Conservation (phyloP, 1,140 invertebrate genomes). For the Hylyphantes graminicola region DNA sequence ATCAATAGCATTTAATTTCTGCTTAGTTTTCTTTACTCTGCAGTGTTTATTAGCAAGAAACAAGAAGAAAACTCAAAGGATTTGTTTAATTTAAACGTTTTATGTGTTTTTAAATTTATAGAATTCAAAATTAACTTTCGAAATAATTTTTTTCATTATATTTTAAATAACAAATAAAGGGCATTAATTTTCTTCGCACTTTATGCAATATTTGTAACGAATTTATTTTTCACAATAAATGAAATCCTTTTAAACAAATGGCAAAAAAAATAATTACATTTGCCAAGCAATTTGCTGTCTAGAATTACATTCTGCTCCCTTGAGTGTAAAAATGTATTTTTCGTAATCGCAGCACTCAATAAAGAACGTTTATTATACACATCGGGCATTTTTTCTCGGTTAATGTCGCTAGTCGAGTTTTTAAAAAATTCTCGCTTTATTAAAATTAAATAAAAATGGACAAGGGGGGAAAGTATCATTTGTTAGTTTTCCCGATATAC, state of each 20-base stretch:
- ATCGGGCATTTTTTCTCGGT: conserved; percentile 14
- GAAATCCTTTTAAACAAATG: conserved; percentile 27
- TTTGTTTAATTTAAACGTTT: no score
- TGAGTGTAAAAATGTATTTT: conserved; percentile 5
- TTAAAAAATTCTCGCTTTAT: conserved; percentile 9
- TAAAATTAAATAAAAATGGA: conserved; percentile 9
- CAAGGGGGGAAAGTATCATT: conserved; percentile 8
- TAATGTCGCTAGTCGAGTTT: conserved; percentile 2
- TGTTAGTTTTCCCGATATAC: conserved; percentile 19
- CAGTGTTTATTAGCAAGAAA: no score
- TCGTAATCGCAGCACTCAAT: conserved; percentile 31
- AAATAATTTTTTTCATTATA: no score
- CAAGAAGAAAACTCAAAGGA: no score
- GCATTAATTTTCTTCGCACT: no score
- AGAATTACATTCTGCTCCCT: not conserved
- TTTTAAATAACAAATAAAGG: no score
- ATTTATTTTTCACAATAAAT: conserved; percentile 11
- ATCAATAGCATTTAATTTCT: no score
- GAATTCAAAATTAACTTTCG: no score
- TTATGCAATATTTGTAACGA: conserved; percentile 8
- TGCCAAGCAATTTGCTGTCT: conserved; percentile 26
- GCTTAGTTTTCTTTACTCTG: no score
- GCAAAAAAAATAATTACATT: conserved; percentile 38
- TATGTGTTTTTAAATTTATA: no score
- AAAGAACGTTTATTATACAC: conserved; percentile 21